These are phyloP conservation scores for Heliconius hortense DNA, from an alignment of 2,888 invertebrate genomes.

Conservation along the genomic window DNA sequence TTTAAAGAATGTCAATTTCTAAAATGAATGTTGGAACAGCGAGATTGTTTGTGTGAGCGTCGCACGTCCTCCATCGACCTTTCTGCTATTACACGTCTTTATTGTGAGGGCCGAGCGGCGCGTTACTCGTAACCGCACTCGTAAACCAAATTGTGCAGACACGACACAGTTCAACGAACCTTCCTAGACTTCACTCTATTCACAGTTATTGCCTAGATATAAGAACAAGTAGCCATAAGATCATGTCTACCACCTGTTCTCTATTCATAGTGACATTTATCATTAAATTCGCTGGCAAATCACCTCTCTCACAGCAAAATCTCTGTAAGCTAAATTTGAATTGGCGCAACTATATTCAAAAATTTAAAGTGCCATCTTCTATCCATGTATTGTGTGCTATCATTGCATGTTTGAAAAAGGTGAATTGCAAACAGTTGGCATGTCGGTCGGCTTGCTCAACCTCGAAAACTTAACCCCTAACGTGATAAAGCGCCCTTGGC, in stretches of 20 bases:
- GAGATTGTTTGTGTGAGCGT: constrained; percentile 26
- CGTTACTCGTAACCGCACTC: constrained; percentile 51
- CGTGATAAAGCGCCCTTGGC: constrained; percentile 41
- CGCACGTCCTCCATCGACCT: constrained; percentile 53
- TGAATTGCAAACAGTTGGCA: constrained; percentile 33
- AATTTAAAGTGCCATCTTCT: background rate
- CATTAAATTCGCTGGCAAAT: background rate
- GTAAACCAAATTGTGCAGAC: constrained; percentile 45
- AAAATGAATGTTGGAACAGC: constrained; percentile 25
- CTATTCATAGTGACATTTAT: background rate
- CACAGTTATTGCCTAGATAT: constrained; percentile 37
- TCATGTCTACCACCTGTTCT: background rate
- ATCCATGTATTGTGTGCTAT: constrained; percentile 13
- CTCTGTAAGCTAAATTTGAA: background rate
- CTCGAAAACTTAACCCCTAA: constrained; percentile 36
- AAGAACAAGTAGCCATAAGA: constrained; percentile 17
- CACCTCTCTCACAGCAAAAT: background rate
- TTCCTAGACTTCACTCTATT: constrained; percentile 42
- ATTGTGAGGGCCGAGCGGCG: constrained; percentile 50
- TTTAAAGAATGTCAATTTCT: constrained; percentile 14
- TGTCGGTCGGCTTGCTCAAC: constrained; percentile 23
- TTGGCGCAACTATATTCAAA: background rate
- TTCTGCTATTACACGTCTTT: constrained; percentile 53
- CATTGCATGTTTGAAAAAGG: constrained; percentile 29
- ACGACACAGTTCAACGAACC: constrained; percentile 50